Percentiles rank a stretch among this genome's conserved stretches.
Conservation (phyloP, 2,113 vertebrate species). For the Bubo blakistoni region DNA sequence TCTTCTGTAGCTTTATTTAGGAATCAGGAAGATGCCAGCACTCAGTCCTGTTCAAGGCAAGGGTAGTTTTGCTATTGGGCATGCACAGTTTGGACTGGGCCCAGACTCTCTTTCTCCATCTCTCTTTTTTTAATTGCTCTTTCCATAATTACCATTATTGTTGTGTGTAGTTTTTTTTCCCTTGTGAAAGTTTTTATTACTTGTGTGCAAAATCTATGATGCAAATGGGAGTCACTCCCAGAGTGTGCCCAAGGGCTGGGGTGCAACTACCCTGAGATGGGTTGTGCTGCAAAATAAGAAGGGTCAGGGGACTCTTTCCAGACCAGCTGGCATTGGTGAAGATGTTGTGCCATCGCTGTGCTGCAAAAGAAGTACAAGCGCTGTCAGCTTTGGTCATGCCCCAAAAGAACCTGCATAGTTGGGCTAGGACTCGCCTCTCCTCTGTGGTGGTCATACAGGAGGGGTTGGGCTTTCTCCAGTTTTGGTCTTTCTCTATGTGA, state of each 20-base stretch:
- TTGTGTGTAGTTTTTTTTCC: background rate
- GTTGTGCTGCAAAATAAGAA: background rate
- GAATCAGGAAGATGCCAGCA: background rate
- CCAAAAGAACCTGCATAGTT: background rate
- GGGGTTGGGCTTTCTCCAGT: background rate
- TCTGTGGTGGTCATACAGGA: background rate
- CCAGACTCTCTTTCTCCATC: background rate
- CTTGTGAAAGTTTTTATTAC: slow-evolving; percentile 7
- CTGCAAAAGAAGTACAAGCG: background rate
- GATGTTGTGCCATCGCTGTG: background rate
- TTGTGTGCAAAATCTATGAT: slow-evolving; percentile 6
- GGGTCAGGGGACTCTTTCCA: background rate
- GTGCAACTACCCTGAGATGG: background rate
- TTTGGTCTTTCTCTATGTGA: background rate
- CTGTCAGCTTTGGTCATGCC: background rate
- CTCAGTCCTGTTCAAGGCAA: background rate
- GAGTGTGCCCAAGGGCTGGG: slow-evolving; percentile 17
- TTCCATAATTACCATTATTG: slow-evolving; percentile 12
- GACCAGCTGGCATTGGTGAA: background rate
- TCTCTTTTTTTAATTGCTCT: background rate
- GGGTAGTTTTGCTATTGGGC: background rate
- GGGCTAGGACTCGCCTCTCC: background rate
- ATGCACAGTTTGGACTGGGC: background rate
- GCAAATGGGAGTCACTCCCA: slow-evolving; percentile 26
- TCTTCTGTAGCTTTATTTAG: background rate